Conservation (phyloP, 2,797 vertebrate species). For the Anisognathus igniventris region DNA sequence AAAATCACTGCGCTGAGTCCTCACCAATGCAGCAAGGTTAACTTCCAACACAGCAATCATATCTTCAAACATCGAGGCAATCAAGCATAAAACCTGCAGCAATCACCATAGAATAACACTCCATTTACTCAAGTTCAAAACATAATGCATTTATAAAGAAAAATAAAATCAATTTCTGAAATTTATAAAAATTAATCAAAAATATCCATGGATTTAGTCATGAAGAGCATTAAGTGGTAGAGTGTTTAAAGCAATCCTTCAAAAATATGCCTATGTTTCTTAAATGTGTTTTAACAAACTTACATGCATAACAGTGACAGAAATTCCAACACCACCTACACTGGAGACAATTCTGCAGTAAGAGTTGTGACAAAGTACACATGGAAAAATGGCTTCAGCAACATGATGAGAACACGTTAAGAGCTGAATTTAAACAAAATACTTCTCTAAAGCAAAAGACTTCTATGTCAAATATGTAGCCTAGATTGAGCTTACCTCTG, state of each 20-base stretch:
- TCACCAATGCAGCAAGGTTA: neutral
- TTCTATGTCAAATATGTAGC: neutral
- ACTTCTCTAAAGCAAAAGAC: neutral
- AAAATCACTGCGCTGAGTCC: slow-evolving; percentile 11
- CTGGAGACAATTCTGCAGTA: neutral
- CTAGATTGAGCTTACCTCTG: neutral
- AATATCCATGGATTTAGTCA: neutral
- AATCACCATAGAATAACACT: neutral
- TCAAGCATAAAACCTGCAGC: slow-evolving; percentile 78
- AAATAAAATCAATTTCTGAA: neutral
- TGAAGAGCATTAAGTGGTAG: neutral
- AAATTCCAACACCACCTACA: neutral
- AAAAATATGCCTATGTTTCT: neutral
- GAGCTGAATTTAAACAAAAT: neutral
- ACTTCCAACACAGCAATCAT: slow-evolving; percentile 77
- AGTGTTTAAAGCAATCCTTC: neutral
- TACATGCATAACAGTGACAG: neutral
- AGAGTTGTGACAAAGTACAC: neutral
- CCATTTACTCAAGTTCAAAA: neutral
- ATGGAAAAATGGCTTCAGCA: neutral
- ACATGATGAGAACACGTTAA: neutral
- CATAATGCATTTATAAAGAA: neutral
- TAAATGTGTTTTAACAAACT: neutral
- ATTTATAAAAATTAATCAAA: neutral
- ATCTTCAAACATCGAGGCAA: slow-evolving; percentile 81